phyloP scores from a whole-genome alignment of 1,140 invertebrate species.

The Ridgeia piscesae region DNA sequence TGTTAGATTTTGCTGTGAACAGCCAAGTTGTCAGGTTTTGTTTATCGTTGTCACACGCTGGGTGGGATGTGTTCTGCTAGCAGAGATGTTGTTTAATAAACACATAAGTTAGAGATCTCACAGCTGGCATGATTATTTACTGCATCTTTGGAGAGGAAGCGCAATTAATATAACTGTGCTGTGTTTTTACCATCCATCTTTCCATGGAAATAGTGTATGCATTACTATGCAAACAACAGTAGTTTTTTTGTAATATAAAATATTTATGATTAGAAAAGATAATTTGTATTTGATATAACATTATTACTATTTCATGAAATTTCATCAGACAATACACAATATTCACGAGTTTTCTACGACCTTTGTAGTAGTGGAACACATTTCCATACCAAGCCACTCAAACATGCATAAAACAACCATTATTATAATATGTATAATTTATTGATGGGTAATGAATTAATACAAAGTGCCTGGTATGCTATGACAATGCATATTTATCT shows the following conservation, averaged over 20 bases:
- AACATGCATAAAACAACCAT: not conserved
- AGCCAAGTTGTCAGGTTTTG: not conserved
- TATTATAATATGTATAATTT: not conserved
- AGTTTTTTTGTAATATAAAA: not conserved
- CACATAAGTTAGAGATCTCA: not conserved
- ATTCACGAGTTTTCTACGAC: not conserved
- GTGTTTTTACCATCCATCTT: not conserved
- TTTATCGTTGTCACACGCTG: not conserved
- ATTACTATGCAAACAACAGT: not conserved
- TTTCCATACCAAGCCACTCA: not conserved
- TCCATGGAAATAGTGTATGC: not conserved
- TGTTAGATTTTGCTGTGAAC: not conserved
- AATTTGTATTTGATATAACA: not conserved
- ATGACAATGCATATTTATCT: not conserved
- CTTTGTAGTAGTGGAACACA: not conserved
- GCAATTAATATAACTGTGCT: not conserved
- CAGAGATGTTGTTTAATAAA: not conserved
- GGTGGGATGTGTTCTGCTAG: not conserved
- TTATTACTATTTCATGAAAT: not conserved
- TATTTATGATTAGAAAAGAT: not conserved
- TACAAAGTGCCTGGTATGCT: not conserved
- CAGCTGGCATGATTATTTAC: not conserved
- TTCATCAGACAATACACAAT: not conserved
- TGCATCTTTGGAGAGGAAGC: not conserved
- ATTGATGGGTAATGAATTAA: not conserved